Evolutionary conservation across 2,797 vertebrate genomes (phyloP).

Genomic region (Catharus ustulatus): DNA sequence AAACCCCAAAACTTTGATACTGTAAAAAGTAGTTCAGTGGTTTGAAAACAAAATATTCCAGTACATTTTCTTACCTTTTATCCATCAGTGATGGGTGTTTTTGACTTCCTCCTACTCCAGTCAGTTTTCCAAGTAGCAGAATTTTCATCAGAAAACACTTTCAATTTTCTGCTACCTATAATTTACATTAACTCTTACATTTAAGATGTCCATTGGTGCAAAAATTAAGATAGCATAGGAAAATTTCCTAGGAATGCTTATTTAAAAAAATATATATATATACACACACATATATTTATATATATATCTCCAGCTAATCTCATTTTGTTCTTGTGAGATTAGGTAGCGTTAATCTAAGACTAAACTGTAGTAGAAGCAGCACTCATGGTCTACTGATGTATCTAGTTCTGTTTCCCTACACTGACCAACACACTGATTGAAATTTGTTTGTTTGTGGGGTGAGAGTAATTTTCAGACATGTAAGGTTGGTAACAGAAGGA

Average conservation of each 20-base stretch:
- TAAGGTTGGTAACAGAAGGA: not conserved
- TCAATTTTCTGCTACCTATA: not conserved
- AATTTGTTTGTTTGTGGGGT: not conserved
- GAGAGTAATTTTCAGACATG: not conserved
- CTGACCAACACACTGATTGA: not conserved
- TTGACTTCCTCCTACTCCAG: not conserved
- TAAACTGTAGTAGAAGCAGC: not conserved
- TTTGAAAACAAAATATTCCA: not conserved
- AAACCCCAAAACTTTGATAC: no score
- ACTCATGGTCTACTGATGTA: not conserved
- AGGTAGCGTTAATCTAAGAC: not conserved
- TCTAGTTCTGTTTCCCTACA: rapidly evolving
- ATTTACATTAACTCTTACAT: not conserved
- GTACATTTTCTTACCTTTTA: not conserved
- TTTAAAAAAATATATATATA: no score
- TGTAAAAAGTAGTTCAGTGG: not conserved
- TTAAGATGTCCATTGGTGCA: not conserved
- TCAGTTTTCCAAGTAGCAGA: not conserved
- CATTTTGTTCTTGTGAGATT: not conserved
- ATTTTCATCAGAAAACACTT: not conserved
- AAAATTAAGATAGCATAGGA: not conserved
- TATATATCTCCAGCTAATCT: no score
- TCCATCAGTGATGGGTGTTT: not conserved
- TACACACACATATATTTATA: no score
- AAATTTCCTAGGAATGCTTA: not conserved